Conservation (phyloP, 2,888 invertebrate species). For the Maniola hyperantus region DNA sequence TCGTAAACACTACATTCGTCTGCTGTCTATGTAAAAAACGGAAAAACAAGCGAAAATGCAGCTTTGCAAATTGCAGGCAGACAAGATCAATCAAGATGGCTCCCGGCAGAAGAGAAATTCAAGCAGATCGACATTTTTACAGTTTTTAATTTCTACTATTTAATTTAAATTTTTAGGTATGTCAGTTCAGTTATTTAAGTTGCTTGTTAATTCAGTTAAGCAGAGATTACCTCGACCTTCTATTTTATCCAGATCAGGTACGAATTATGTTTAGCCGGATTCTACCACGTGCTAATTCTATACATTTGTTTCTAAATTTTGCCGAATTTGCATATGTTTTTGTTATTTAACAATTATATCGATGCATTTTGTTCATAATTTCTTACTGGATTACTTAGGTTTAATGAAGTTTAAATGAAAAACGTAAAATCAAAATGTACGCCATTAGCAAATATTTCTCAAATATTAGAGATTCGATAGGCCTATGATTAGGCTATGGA, state of each 20-base stretch:
- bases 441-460: too few species aligned
- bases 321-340: not conserved
- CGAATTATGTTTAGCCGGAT: conserved; percentile 25
- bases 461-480: too few species aligned
- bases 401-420: too few species aligned
- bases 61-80: too few species aligned
- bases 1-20: too few species aligned
- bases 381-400: too few species aligned
- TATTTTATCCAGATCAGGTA: conserved; percentile 61
- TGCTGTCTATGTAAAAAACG: too few species aligned
- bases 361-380: not conserved
- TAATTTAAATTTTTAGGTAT: conserved; percentile 58
- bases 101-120: not conserved
- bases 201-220: conserved; percentile 62
- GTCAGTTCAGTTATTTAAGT: conserved; percentile 66
- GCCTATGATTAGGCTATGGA: too few species aligned
- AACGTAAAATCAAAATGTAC: too few species aligned
- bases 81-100: conserved; percentile 9
- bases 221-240: conserved; percentile 61
- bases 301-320: conserved; percentile 21
- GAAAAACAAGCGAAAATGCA: too few species aligned
- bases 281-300: conserved; percentile 35
- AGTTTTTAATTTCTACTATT: not conserved
- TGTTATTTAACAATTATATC: not conserved
- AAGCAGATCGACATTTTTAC: not conserved